Evolutionary conservation across 37 sponge, comb jelly and placozoan species (phyloP), one percentile per base, ranked within the genome.

Genomic region (Amphimedon queenslandica): DNA sequence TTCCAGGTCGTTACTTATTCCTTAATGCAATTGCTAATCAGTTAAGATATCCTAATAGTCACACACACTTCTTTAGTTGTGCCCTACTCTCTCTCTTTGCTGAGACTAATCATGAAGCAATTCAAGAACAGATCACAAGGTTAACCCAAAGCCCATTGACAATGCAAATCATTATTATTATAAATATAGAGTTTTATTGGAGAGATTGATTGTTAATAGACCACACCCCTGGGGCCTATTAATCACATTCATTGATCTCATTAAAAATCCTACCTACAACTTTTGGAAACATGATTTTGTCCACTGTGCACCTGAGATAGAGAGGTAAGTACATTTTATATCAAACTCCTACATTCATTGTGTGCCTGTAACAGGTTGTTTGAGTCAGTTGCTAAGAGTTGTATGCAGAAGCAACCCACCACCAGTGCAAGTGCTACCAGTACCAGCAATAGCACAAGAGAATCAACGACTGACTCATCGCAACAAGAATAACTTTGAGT

Each of bases 171-270:
- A 13, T 18, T 47, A 47, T 47, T 47, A 8, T 18, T 47, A 47
- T 47, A 18, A 47, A 18, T n/a, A n/a, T 67, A 93, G 96, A 55
- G 96, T 99, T 16, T 73, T 99, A 64, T 75, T 99, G 78, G 99
- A 99, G 67, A 77, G 99, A 42, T 60, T 99, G 73, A 95, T 95
- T 37, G 99, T 92, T 58, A 92, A 99, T 75, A 53, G 99, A 32
- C 99, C 99, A 20, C 99, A 99, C 64, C 99, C 99, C 23, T 99
- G 99, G 99, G 99, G 99, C 23, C 87, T 99, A 60, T 89, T 99
- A 58, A 93, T 99, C 73, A 99, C 99, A 8, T 99, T 99, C 77
- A 99, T 99, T 68, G 99, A 99, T 72, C 89, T 99, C 51, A 99
- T 99, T 57, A 94, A 94, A 70, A 95, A 95, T 65, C 79, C 83